phyloP scores from a whole-genome alignment of 2,888 invertebrate genomes.

The Bugulina stolonifera region DNA sequence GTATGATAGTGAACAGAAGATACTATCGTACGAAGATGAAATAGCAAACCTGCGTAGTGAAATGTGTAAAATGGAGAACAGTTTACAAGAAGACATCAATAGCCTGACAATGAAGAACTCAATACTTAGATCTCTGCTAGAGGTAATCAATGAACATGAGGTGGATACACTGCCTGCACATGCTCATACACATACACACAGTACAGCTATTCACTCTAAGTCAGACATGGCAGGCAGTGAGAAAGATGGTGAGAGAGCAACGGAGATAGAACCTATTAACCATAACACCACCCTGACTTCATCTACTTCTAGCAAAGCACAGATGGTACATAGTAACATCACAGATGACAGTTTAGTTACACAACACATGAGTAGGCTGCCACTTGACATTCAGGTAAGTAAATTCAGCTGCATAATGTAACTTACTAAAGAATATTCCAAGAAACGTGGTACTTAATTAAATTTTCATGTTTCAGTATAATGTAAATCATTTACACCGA shows the following conservation, averaged over 20 bases:
- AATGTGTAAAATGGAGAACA: slow-evolving; percentile 4
- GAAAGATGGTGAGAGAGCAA: not conserved
- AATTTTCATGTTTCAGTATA: too few relatives aligned
- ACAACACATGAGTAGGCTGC: not conserved
- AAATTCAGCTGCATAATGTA: not conserved
- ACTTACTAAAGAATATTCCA: too few relatives aligned
- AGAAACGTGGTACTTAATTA: too few relatives aligned
- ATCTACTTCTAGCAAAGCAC: not conserved
- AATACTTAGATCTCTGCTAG: not conserved
- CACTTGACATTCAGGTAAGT: slow-evolving; percentile 4
- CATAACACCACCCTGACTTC: not conserved
- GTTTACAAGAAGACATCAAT: slow-evolving; percentile 11
- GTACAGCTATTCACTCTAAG: not conserved
- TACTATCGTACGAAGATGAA: not conserved
- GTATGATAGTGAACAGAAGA: slow-evolving; percentile 11
- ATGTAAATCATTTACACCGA: too few relatives aligned
- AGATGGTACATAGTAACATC: not conserved
- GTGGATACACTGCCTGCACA: not conserved
- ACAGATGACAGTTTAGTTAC: not conserved
- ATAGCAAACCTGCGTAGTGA: not conserved
- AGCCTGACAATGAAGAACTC: slow-evolving; percentile 18
- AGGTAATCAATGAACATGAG: slow-evolving; percentile 22
- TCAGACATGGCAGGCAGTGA: not conserved
- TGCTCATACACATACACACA: not conserved
- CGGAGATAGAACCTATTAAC: too few relatives aligned